Conservation (phyloP, 1,140 invertebrate species). For the Cherax quadricarinatus region DNA sequence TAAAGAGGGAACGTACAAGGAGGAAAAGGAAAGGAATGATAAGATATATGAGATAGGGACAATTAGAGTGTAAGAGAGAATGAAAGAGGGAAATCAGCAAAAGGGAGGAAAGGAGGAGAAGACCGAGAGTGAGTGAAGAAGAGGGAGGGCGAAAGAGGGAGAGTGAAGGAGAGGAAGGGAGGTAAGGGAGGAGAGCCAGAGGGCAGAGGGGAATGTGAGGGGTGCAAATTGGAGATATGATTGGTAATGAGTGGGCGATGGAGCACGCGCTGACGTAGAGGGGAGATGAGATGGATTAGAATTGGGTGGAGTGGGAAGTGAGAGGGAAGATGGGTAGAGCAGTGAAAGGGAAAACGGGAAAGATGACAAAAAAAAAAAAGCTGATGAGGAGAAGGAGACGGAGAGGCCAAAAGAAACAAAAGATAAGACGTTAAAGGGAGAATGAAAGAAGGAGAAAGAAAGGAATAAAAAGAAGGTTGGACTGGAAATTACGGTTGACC, state of each 20-base stretch:
- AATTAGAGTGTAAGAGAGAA: not conserved
- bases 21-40: not conserved
- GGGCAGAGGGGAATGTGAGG: not conserved
- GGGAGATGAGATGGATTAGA: not conserved
- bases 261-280: not conserved
- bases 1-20: no score
- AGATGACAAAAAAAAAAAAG: not conserved
- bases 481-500: not conserved
- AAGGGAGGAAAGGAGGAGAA: no score
- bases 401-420: not conserved
- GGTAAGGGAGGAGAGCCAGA: no score
- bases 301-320: not conserved
- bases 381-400: not conserved
- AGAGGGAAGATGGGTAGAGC: not conserved
- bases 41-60: not conserved
- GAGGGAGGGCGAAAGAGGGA: no score
- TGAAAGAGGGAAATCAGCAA: not conserved
- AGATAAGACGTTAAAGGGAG: not conserved
- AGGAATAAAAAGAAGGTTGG: not conserved
- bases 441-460: not conserved
- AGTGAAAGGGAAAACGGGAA: not conserved
- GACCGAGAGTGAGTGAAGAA: not conserved
- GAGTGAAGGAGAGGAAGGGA: no score
- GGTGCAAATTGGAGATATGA: slow-evolving; percentile 5
- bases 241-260: not conserved